These are phyloP conservation scores for Aleiodes testaceus DNA, from an alignment of 2,888 invertebrate species.

Conservation along the genomic window DNA sequence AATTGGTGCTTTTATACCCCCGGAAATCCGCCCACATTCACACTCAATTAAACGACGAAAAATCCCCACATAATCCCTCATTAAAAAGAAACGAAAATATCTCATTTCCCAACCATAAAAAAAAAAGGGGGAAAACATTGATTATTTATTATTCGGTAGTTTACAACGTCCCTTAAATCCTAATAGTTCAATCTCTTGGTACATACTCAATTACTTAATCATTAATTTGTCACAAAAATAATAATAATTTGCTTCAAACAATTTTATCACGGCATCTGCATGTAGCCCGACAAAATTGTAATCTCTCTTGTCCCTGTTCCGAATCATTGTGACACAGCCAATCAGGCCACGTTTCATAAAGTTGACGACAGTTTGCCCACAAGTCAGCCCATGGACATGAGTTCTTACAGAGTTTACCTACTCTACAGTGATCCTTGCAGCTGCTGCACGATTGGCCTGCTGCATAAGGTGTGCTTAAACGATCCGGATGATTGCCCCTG, in stretches of 20 bases:
- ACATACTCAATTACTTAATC: background rate
- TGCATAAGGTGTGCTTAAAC: slow-evolving; percentile 81
- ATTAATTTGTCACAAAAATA: background rate
- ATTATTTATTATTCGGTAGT: too few species aligned
- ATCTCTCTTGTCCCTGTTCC: slow-evolving; percentile 75
- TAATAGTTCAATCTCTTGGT: background rate
- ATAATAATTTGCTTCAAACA: slow-evolving; percentile 49
- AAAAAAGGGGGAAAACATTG: background rate
- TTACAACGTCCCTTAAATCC: too few species aligned
- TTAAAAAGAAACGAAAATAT: background rate
- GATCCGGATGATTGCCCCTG: slow-evolving; percentile 81
- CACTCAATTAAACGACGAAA: slow-evolving; percentile 1
- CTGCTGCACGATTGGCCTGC: slow-evolving; percentile 79
- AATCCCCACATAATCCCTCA: slow-evolving; percentile 1
- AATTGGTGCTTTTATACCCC: slow-evolving; percentile 45
- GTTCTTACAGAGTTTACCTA: slow-evolving; percentile 83
- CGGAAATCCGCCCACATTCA: slow-evolving; percentile 27
- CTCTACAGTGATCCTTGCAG: slow-evolving; percentile 79
- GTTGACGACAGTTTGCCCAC: slow-evolving; percentile 83
- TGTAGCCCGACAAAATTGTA: slow-evolving; percentile 81
- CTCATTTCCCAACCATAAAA: background rate
- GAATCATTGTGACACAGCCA: slow-evolving; percentile 78
- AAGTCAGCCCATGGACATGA: slow-evolving; percentile 80
- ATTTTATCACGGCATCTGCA: slow-evolving; percentile 80
- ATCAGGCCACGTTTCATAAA: slow-evolving; percentile 76